Base-by-base conservation (phyloP, 2,888 invertebrate species). In the Tridacna crocea region DNA sequence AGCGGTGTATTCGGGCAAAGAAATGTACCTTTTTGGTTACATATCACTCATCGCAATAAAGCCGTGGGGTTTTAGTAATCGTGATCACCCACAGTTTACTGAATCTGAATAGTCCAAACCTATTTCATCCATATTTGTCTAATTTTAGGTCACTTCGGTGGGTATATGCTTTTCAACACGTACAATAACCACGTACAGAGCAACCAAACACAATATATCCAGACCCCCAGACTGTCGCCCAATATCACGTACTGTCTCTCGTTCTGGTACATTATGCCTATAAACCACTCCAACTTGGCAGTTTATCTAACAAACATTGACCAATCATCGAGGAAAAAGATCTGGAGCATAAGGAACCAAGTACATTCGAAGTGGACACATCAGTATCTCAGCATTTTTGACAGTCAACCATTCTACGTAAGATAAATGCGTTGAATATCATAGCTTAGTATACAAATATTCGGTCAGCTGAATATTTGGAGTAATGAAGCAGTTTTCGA, bases 141-240 rank as follows among this genome's bases (percentile, higher is more conserved):
- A 48, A n/a, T 74, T 27, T 11, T 61, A 84, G 84, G 72, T 6
- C 72, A 78, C 12, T 27, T 46, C 17, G 81, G 81, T 12, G 79
- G 84, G 0, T 84, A 84, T 66, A 61, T 84, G 51, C 27, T 84
- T 13, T 84, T 84, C 74, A 81, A 77, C 70, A 81, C 84, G 3
- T 74, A 84, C 79, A 84, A 84, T 63, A 76, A 79, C 26, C 84
- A 84, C 70, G 84, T 84, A 12, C 78, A 79, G 58, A 84, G 72
- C 60, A 73, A 70, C 36, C 77, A 74, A 27, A 61, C 55, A n/a
- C 80, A 79, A 27, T 63, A 55, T 46, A 72, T 84, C 24, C 65
- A 61, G 65, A 75, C 83, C n/a, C 77, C 73, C n/a, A 27, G 12
- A 22, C 63, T 83, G 27, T 63, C 73, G 27, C 68, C 74, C 6